A percentile compares a stretch with the other conserved stretches of the same genome.
Conservation (phyloP, 2,113 vertebrate species). For the Centropus bengalensis region DNA sequence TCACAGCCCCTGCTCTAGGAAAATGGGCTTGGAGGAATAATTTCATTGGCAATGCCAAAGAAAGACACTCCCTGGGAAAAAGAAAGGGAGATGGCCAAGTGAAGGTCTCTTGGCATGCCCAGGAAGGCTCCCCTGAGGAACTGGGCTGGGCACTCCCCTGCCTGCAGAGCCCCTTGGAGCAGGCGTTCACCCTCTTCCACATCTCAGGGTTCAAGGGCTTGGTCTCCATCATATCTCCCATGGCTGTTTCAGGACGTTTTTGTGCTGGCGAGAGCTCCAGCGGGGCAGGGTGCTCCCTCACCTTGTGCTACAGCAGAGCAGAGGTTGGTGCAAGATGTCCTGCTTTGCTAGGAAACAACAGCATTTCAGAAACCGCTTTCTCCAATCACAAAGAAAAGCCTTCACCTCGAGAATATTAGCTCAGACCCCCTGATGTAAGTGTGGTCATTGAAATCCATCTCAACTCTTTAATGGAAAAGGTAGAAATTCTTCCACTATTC, state of each 20-base stretch:
- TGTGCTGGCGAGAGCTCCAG: fast-evolving
- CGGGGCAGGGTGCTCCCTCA: neutral
- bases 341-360: neutral
- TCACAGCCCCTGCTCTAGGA: fast-evolving
- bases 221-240: fast-evolving
- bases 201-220: fast-evolving
- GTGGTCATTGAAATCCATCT: conserved; percentile 11
- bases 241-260: neutral
- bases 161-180: no score
- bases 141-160: no score
- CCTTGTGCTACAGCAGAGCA: fast-evolving
- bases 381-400: neutral
- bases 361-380: neutral
- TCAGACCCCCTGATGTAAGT: conserved; percentile 14
- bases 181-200: neutral
- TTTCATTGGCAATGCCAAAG: neutral
- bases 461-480: neutral
- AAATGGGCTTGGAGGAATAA: neutral
- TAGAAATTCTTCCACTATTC: conserved; percentile 11
- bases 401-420: neutral
- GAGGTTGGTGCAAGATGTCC: neutral
- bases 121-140: neutral
- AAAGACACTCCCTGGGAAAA: neutral
- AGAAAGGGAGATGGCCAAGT: neutral
- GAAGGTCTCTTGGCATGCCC: neutral